Percentiles rank a stretch among this genome's conserved stretches.
Evolutionary conservation across 2,113 vertebrate genomes (phyloP).

Genomic region (Xenopus laevis): DNA sequence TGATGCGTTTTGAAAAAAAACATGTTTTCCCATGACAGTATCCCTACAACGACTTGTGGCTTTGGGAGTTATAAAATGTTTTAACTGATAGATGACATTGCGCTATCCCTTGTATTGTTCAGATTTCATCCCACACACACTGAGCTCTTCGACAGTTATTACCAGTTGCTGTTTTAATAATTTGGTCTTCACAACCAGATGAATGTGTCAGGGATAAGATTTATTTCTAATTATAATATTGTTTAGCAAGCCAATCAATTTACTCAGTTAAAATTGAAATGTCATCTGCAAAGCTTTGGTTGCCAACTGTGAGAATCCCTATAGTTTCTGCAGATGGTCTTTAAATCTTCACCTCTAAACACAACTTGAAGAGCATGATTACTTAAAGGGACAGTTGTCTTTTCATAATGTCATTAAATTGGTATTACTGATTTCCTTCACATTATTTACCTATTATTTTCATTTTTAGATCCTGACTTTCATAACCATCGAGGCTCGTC

Average conservation of each 20-base stretch:
- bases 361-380: slow-evolving; percentile 60
- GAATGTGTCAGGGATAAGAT: slow-evolving; percentile 53
- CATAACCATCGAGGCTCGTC: slow-evolving; percentile 74
- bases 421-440: no score
- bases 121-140: no score
- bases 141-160: no score
- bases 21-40: no score
- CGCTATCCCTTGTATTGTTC: no score
- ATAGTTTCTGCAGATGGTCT: slow-evolving; percentile 73
- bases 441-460: background rate
- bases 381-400: slow-evolving; percentile 53
- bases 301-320: slow-evolving; percentile 67
- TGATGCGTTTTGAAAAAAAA: no score
- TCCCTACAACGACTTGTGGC: no score
- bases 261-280: slow-evolving; percentile 70
- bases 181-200: no score
- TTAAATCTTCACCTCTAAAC: slow-evolving; percentile 61
- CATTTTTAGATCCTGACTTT: slow-evolving; percentile 78
- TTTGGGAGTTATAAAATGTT: no score
- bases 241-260: slow-evolving; percentile 66
- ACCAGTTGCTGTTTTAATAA: no score
- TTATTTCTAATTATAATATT: slow-evolving; percentile 65
- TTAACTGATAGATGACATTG: no score
- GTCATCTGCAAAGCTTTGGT: slow-evolving; percentile 74
- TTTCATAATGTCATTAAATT: no score